Base-by-base conservation (phyloP, 2,797 vertebrate genomes). In the Malurus splendens region DNA sequence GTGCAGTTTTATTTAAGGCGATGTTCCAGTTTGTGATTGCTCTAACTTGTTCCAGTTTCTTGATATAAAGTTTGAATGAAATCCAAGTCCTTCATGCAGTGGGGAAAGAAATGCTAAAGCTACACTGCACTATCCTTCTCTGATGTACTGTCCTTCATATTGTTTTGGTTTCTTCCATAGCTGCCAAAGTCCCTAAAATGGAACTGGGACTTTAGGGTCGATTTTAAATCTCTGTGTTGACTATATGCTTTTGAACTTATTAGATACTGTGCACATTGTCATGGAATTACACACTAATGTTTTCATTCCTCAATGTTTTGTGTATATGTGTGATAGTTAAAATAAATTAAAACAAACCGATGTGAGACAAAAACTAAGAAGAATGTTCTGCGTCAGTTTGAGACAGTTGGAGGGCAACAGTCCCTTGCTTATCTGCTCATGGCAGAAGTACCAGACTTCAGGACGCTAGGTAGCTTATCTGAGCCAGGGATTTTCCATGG, bases 271-370 rank as follows among this genome's bases (percentile, higher is more conserved):
- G 97, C 96, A 97, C 95, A 96, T 96, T 96, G 97, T 94, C 82
- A 95, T 96, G 94, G 93, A 97, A 95, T 96, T 95, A 96, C 93
- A 96, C 96, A 95, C 97, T 96, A 96, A 96, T 96, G 98, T 97
- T 97, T 97, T 97, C 97, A 97, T 98, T 98, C 97, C 97, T 98
- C 97, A 98, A 98, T 97, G 98, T 98, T 98, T 98, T 97, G 98
- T 98, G 98, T 94, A 92, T 94, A 93, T 93, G 94, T 82, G 95
- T 96, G 96, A 96, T 93, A 94, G 96, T 97, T 97, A 98, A 98
- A 99, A 99, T 99, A 99, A 99, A 98, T 99, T 98, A 99, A 98
- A 98, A 97, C 96, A 97, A 98, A 98, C 98, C 98, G 98, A 98
- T 87, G 89, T 94, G 95, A 97, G 95, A 96, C 96, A 95, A 94